A percentile compares a stretch with the other conserved stretches of the same genome.
These are phyloP conservation scores for Sebastiscus albofasciatus DNA, from an alignment of 2,797 vertebrate species.

Conservation along the genomic window DNA sequence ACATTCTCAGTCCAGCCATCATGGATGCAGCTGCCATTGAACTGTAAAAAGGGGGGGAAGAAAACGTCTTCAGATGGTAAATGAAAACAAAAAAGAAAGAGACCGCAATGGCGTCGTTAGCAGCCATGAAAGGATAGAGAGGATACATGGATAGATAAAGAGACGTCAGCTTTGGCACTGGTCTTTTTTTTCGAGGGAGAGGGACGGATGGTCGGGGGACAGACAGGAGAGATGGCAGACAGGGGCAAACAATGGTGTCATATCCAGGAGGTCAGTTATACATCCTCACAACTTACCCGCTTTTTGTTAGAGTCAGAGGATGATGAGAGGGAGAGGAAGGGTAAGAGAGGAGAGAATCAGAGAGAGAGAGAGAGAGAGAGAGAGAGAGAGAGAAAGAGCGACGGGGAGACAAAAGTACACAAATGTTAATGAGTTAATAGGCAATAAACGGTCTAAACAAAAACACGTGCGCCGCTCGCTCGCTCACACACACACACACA, in stretches of 20 bases:
- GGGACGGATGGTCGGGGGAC: slow-evolving; percentile 57
- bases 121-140: slow-evolving; percentile 63
- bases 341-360: slow-evolving; percentile 54
- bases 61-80: slow-evolving; percentile 68
- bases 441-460: slow-evolving; percentile 49
- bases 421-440: slow-evolving; percentile 83
- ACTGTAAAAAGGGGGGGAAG: slow-evolving; percentile 77
- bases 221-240: slow-evolving; percentile 70
- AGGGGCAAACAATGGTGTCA: slow-evolving; percentile 72
- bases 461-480: slow-evolving; percentile 6
- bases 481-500: slow-evolving; percentile 6
- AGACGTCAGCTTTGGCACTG: slow-evolving; percentile 71
- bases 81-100: slow-evolving; percentile 59
- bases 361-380: slow-evolving; percentile 35
- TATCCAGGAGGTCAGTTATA: slow-evolving; percentile 85
- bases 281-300: slow-evolving; percentile 93
- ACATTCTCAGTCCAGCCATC: slow-evolving; percentile 81
- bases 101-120: slow-evolving; percentile 58
- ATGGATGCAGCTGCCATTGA: slow-evolving; percentile 78
- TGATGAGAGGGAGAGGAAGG: slow-evolving; percentile 78
- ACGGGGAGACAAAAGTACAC: slow-evolving; percentile 96
- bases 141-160: slow-evolving; percentile 53
- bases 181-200: slow-evolving; percentile 50
- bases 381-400: slow-evolving; percentile 88
- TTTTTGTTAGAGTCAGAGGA: slow-evolving; percentile 94